Base-by-base conservation (phyloP, 2,113 vertebrate species). In the Prunella fulvescens region DNA sequence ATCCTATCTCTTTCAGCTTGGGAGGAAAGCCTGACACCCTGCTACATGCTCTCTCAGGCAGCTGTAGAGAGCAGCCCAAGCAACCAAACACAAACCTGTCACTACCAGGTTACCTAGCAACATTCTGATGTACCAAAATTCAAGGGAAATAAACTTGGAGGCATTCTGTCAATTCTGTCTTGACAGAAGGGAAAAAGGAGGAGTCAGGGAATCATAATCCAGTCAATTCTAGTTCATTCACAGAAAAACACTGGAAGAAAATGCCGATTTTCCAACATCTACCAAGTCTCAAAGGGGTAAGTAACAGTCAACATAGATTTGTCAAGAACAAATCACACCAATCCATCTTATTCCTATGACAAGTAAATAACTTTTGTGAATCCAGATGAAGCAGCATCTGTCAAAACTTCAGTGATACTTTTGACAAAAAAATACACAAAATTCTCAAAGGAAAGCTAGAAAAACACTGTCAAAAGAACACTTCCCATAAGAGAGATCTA, bases 241-340 rank as follows among this genome's bases (percentile, higher is more conserved):
- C 40, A 76, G n/a, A 80, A 54, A 71, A 65, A 39, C 11, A 72
- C 9, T 37, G 18, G 48, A 67, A 37, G 83, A 39, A 50, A 33
- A 11, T 4, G 17, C 28, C 25, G 10, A 69, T 82, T 65, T 80
- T n/a, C 22, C 66, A 72, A 60, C 37, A 85, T 26, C 48, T 65
- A 76, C 19, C 10, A 74, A 72, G 23, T 45, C 78, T 74, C 1
- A 0, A 65, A 80, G 37, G 48, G 19, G 11, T 76, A 91, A 82
- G 28, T 82, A 96, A 79, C 57, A 85, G 58, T 57, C 70, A 90
- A 45, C 28, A 33, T 1, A 13, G 40, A 85, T 92, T 90, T 77
- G 45, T 69, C 70, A 80, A 53, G 62, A 93, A 80, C 19, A 94
- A 85, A 83, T 88, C 37, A 61, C n/a, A 80, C 80, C 31, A 76